A percentile compares a stretch with the other conserved stretches of the same genome.
Evolutionary conservation across 2,113 vertebrate species (phyloP).

Genomic region (Myxocyprinus asiaticus): DNA sequence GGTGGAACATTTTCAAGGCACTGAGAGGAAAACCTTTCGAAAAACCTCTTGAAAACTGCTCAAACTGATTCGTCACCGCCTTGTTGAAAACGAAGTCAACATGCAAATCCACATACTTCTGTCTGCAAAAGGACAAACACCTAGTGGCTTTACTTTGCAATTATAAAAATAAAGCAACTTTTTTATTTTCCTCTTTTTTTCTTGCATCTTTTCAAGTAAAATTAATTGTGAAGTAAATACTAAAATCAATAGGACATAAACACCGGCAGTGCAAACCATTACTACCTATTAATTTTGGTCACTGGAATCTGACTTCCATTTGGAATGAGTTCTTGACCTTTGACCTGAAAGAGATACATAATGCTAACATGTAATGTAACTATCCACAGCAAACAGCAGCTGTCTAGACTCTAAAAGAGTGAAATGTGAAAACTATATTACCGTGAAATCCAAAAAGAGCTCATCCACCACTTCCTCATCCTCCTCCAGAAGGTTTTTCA

Average conservation of each 20-base stretch:
- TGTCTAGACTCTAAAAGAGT: background rate
- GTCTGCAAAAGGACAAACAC: slow-evolving; percentile 26
- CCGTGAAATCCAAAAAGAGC: slow-evolving; percentile 64
- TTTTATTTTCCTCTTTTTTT: no score
- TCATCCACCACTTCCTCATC: slow-evolving; percentile 55
- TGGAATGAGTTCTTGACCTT: slow-evolving; percentile 65
- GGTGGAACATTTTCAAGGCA: slow-evolving; percentile 65
- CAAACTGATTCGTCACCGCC: slow-evolving; percentile 62
- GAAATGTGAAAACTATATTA: slow-evolving; percentile 45
- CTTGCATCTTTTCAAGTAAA: background rate
- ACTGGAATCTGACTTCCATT: slow-evolving; percentile 66
- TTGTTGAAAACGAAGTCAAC: slow-evolving; percentile 67
- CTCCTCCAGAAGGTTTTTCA: slow-evolving; percentile 61
- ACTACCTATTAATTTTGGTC: slow-evolving; percentile 59
- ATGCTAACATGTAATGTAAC: background rate
- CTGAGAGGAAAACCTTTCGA: slow-evolving; percentile 60
- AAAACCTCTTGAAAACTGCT: slow-evolving; percentile 67
- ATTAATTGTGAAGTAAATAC: background rate
- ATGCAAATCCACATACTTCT: slow-evolving; percentile 70
- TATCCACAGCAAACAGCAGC: background rate
- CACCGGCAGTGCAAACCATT: background rate
- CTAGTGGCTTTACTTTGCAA: no score
- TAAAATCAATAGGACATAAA: background rate
- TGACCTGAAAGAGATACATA: slow-evolving; percentile 30
- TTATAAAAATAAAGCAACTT: no score